phyloP scores from a whole-genome alignment of 2,888 invertebrate species.

The Volucella inanis region DNA sequence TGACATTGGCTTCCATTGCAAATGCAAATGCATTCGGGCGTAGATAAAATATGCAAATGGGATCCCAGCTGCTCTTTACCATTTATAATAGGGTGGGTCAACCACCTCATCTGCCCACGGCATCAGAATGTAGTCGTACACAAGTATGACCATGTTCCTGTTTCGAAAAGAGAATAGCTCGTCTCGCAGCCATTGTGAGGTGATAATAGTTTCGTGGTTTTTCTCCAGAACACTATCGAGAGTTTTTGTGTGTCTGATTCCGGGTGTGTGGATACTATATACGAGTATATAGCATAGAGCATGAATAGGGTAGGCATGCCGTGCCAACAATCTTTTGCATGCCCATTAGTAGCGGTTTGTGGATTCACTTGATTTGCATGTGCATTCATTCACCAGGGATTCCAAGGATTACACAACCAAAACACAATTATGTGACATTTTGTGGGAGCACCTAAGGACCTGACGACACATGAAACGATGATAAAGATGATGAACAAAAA shows the following conservation, averaged over 20 bases:
- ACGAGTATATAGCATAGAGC: too few relatives aligned
- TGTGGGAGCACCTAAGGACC: background rate
- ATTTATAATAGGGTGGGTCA: constrained; percentile 31
- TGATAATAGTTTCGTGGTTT: constrained; percentile 62
- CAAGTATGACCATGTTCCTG: constrained; percentile 18
- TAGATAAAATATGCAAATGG: constrained; percentile 68
- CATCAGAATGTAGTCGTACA: background rate
- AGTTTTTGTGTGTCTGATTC: constrained; percentile 32
- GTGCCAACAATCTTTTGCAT: constrained; percentile 59
- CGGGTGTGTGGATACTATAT: background rate
- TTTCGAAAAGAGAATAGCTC: constrained; percentile 21
- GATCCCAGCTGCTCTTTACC: constrained; percentile 40
- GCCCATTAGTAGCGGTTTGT: constrained; percentile 58
- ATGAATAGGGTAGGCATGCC: constrained; percentile 37
- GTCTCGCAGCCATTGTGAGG: constrained; percentile 17
- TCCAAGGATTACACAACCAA: background rate
- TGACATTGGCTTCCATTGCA: too few relatives aligned
- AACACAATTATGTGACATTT: constrained; percentile 26
- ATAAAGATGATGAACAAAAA: constrained; percentile 3
- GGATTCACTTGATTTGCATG: constrained; percentile 42
- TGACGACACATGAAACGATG: background rate
- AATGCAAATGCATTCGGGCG: constrained; percentile 33
- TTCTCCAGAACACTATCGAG: constrained; percentile 1
- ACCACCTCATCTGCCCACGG: background rate
- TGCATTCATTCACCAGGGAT: background rate